Percentiles rank a stretch among this genome's conserved stretches.
phyloP scores from a whole-genome alignment of 2,113 vertebrate species.

The Nothocercus nigrocapillus region DNA sequence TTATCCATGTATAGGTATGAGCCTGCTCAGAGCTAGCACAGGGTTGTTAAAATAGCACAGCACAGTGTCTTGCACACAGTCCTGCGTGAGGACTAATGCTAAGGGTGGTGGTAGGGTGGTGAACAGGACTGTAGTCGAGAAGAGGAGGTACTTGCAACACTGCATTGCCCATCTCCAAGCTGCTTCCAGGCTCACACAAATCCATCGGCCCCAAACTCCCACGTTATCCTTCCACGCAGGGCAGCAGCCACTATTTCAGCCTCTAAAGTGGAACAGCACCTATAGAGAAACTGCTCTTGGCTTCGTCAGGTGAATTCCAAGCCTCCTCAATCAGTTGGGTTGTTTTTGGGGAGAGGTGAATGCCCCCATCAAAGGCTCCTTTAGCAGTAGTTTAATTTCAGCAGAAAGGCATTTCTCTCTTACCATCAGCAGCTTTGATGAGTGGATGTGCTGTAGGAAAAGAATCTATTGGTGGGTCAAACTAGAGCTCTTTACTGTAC shows the following conservation, averaged over 20 bases:
- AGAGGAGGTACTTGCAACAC: neutral
- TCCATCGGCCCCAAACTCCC: neutral
- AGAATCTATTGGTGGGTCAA: neutral
- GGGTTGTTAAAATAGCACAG: neutral
- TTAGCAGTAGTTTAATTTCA: constrained; percentile 45
- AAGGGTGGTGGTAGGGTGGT: neutral
- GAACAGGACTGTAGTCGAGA: neutral
- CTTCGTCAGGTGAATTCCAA: constrained; percentile 40
- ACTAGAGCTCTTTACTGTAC: constrained; percentile 12
- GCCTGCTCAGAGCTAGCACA: neutral
- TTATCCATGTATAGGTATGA: neutral
- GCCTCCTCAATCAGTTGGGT: constrained; percentile 6
- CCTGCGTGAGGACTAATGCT: neutral
- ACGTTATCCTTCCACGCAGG: neutral
- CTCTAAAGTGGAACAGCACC: constrained; percentile 21
- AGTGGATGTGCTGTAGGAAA: constrained; percentile 38
- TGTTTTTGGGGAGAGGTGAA: constrained; percentile 2
- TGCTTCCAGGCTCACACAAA: neutral
- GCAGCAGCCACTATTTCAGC: neutral
- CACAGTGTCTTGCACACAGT: neutral
- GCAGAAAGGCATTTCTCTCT: constrained; percentile 37
- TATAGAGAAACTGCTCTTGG: neutral
- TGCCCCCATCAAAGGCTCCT: neutral
- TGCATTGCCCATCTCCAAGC: neutral
- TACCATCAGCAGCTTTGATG: neutral